A percentile compares a stretch with the other conserved stretches of the same genome.
phyloP scores from a whole-genome alignment of 2,797 vertebrate genomes.

The Smutsia gigantea region DNA sequence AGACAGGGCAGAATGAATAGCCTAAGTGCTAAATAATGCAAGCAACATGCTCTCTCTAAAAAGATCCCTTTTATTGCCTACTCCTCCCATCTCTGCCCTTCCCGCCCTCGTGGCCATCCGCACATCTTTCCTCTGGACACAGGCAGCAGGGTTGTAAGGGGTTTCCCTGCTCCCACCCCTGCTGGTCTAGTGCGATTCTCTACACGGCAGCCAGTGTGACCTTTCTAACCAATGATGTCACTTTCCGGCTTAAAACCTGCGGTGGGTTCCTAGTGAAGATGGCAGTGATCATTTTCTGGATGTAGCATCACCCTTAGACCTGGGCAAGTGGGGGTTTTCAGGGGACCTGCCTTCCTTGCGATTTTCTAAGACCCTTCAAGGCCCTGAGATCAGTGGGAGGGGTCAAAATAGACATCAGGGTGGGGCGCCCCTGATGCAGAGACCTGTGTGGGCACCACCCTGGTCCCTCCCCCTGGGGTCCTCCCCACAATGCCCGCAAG shows the following conservation, averaged over 20 bases:
- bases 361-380: not conserved
- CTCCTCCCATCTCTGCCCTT: not conserved
- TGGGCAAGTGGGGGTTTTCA: not conserved
- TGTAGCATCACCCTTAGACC: not conserved
- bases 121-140: not conserved
- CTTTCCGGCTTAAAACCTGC: conserved; percentile 12
- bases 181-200: not conserved
- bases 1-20: not conserved
- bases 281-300: not conserved
- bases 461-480: not conserved
- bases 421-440: not conserved
- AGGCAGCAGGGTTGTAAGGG: not conserved
- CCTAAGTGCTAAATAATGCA: not conserved
- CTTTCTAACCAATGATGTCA: not conserved
- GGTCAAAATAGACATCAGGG: not conserved
- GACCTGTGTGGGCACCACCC: not conserved
- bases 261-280: not conserved
- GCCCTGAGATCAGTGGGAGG: not conserved
- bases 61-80: not conserved
- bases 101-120: not conserved
- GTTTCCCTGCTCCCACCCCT: not conserved
- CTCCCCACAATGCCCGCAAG: not conserved
- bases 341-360: not conserved
- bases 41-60: not conserved
- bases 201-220: not conserved